A percentile compares a stretch with the other conserved stretches of the same genome.
Evolutionary conservation across 2,113 vertebrate species (phyloP).

Genomic region (Psilopsiagon aurifrons): DNA sequence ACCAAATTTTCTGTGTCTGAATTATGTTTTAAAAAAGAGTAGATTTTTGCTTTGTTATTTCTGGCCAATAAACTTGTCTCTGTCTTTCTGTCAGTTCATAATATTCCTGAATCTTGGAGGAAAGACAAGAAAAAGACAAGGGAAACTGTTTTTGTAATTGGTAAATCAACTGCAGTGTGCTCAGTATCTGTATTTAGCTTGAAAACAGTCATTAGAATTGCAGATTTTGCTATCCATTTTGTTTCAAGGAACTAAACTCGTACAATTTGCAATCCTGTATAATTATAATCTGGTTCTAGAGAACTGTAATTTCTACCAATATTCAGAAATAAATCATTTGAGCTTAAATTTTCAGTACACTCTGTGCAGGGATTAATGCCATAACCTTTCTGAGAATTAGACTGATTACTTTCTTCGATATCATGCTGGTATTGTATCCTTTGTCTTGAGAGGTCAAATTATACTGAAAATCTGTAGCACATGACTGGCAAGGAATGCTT

Average conservation of each 20-base stretch:
- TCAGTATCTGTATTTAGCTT: neutral
- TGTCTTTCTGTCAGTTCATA: neutral
- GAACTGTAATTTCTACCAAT: neutral
- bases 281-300: slow-evolving; percentile 42
- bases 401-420: neutral
- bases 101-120: neutral
- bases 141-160: neutral
- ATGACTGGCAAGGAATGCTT: neutral
- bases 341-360: neutral
- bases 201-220: slow-evolving; percentile 39
- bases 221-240: slow-evolving; percentile 46
- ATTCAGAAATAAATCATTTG: neutral
- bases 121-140: neutral
- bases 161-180: neutral
- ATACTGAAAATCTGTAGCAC: neutral
- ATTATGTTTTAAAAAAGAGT: neutral
- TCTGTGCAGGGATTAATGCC: neutral
- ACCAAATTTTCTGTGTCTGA: neutral
- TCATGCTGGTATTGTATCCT: neutral
- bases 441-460: neutral
- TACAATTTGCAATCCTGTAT: slow-evolving; percentile 23
- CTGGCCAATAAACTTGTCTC: neutral
- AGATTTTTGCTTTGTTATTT: neutral
- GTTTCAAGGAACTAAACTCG: slow-evolving; percentile 2
- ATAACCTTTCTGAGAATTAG: neutral